Conservation (phyloP, 2,888 invertebrate species). For the Heliconius aoede region DNA sequence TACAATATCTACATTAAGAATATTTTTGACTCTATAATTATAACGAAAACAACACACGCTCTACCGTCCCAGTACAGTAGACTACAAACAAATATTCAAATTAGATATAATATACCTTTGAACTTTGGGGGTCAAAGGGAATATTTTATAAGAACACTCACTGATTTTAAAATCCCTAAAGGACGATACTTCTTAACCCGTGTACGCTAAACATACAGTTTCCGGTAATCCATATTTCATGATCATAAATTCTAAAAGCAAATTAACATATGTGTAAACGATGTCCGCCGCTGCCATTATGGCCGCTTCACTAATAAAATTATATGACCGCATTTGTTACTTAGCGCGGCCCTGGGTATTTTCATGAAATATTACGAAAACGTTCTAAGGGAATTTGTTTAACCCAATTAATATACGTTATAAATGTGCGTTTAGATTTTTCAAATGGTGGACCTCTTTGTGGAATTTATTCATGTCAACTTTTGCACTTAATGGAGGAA, state of each 20-base stretch:
- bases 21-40: not conserved
- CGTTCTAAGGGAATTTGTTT: conserved; percentile 63
- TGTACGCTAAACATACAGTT: conserved; percentile 17
- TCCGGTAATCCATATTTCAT: conserved; percentile 35
- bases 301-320: conserved; percentile 62
- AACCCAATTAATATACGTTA: conserved; percentile 44
- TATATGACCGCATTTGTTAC: conserved; percentile 68
- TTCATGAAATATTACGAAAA: conserved; percentile 64
- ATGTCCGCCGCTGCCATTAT: conserved; percentile 35
- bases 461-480: conserved; percentile 53
- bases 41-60: not conserved
- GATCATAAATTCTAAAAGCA: conserved; percentile 33
- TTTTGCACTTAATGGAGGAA: not conserved
- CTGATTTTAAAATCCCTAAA: conserved; percentile 13
- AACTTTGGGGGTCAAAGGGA: conserved; percentile 2
- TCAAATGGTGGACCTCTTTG: conserved; percentile 15
- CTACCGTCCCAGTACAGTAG: not conserved
- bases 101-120: not conserved
- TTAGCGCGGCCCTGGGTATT: conserved; percentile 53
- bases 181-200: conserved; percentile 9
- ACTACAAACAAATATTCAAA: not conserved
- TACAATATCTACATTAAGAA: not conserved
- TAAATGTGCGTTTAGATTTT: conserved; percentile 24
- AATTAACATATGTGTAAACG: conserved; percentile 37
- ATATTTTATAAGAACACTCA: not conserved